These are phyloP conservation scores for Forficula auricularia DNA, from an alignment of 1,140 invertebrate genomes.

Conservation along the genomic window DNA sequence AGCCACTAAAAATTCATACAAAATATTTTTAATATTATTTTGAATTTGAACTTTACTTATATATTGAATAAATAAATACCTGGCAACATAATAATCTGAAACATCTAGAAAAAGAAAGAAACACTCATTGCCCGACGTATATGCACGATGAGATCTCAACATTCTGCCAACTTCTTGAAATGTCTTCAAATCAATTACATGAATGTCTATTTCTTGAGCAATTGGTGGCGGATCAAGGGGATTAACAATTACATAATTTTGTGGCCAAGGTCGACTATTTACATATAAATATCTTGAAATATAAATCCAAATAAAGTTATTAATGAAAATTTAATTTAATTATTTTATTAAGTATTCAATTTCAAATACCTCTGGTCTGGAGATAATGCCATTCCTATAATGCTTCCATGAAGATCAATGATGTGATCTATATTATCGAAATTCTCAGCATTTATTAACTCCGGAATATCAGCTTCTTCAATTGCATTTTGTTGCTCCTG, in stretches of 20 bases:
- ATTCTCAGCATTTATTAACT: conserved; percentile 45
- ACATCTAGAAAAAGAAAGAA: conserved; percentile 83
- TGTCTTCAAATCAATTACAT: conserved; percentile 68
- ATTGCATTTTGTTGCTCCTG: neutral
- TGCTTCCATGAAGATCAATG: conserved; percentile 75
- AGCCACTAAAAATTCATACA: conserved; percentile 45
- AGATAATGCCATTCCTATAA: conserved; percentile 75
- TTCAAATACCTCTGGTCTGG: conserved; percentile 55
- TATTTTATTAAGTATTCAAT: no score
- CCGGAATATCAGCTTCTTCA: conserved; percentile 16
- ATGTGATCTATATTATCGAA: conserved; percentile 67
- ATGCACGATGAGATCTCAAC: conserved; percentile 68
- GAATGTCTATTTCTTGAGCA: conserved; percentile 81
- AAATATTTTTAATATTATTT: neutral
- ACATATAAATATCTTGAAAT: conserved; percentile 60
- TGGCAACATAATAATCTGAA: conserved; percentile 68
- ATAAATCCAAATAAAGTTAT: conserved; percentile 5
- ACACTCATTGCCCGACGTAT: conserved; percentile 73
- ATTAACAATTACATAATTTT: conserved; percentile 57
- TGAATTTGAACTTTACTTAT: neutral
- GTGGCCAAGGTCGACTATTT: conserved; percentile 71
- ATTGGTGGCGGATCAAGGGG: conserved; percentile 68
- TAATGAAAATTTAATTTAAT: no score
- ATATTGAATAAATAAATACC: conserved; percentile 30
- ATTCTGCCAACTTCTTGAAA: conserved; percentile 65